A percentile compares a stretch with the other conserved stretches of the same genome.
phyloP scores from a whole-genome alignment of 2,888 invertebrate species.

The Gymnoscelis rufifasciata region DNA sequence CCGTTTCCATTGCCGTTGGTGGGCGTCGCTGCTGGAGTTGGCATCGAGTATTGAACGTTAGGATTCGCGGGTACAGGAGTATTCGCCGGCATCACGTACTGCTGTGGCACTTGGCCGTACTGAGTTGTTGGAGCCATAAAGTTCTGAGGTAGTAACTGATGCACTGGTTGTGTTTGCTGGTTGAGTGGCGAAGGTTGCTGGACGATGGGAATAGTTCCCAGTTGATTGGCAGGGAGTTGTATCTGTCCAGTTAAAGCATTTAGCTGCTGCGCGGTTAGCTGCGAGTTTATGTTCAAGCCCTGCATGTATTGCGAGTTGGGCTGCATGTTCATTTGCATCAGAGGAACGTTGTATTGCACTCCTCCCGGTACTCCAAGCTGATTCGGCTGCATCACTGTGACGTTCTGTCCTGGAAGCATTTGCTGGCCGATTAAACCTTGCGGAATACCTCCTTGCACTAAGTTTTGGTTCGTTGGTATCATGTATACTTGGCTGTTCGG shows the following conservation, averaged over 20 bases:
- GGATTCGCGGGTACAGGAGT: slow-evolving; percentile 49
- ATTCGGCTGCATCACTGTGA: slow-evolving; percentile 71
- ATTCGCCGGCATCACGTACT: slow-evolving; percentile 65
- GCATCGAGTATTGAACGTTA: slow-evolving; percentile 58
- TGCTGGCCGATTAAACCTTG: slow-evolving; percentile 61
- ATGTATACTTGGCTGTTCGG: slow-evolving; percentile 70
- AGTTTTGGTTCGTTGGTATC: slow-evolving; percentile 67
- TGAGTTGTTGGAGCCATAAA: slow-evolving; percentile 63
- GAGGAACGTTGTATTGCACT: slow-evolving; percentile 66
- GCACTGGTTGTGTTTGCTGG: slow-evolving; percentile 50
- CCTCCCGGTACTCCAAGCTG: slow-evolving; percentile 64
- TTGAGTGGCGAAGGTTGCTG: slow-evolving; percentile 60
- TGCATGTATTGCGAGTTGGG: slow-evolving; percentile 65
- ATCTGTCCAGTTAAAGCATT: slow-evolving; percentile 64
- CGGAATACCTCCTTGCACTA: slow-evolving; percentile 56
- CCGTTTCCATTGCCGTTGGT: slow-evolving; percentile 59
- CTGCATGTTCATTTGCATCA: slow-evolving; percentile 70
- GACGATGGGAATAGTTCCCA: slow-evolving; percentile 65
- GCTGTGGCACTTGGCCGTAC: slow-evolving; percentile 56
- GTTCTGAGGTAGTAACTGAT: slow-evolving; percentile 60
- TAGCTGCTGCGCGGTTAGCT: slow-evolving; percentile 66
- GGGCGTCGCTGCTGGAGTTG: slow-evolving; percentile 37
- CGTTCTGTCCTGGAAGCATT: slow-evolving; percentile 63
- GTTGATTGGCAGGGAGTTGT: slow-evolving; percentile 39
- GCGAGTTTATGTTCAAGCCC: slow-evolving; percentile 64